phyloP scores from a whole-genome alignment of 2,888 invertebrate species.

The Limenitis camilla region DNA sequence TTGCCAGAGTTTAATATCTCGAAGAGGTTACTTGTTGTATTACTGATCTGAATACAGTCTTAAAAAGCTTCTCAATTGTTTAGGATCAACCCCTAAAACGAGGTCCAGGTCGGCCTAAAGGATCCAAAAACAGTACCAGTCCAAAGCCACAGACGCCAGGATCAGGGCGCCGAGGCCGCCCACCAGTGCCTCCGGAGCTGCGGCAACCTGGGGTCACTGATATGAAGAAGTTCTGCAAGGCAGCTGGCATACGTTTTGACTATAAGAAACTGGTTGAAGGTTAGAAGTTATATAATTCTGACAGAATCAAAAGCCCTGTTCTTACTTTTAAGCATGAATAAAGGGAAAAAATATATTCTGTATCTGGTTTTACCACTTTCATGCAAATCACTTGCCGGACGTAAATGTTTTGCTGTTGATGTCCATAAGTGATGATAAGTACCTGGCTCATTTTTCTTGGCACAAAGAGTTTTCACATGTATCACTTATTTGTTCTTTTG shows the following conservation, averaged over 20 bases:
- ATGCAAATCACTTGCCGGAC: too few relatives aligned
- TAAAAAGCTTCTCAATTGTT: conserved; percentile 1
- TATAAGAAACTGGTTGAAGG: conserved; percentile 70
- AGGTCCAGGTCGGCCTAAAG: conserved; percentile 60
- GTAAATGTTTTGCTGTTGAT: too few relatives aligned
- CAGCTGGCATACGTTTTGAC: conserved; percentile 67
- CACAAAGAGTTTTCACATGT: too few relatives aligned
- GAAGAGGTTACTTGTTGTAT: too few relatives aligned
- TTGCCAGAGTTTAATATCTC: neutral
- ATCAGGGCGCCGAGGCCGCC: conserved; percentile 47
- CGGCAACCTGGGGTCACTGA: conserved; percentile 66
- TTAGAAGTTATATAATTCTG: too few relatives aligned
- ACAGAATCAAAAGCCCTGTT: too few relatives aligned
- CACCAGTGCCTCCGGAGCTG: conserved; percentile 63
- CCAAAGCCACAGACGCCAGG: conserved; percentile 19
- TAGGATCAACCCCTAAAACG: conserved; percentile 56
- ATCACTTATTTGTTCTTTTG: too few relatives aligned
- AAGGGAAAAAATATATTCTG: too few relatives aligned
- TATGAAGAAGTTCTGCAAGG: conserved; percentile 71
- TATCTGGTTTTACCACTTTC: too few relatives aligned
- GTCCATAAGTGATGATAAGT: too few relatives aligned
- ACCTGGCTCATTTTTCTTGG: too few relatives aligned
- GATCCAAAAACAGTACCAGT: conserved; percentile 42
- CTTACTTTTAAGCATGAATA: too few relatives aligned
- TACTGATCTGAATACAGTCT: neutral